phyloP scores from a whole-genome alignment of 1,140 invertebrate species.

The Drosophila suzukii region DNA sequence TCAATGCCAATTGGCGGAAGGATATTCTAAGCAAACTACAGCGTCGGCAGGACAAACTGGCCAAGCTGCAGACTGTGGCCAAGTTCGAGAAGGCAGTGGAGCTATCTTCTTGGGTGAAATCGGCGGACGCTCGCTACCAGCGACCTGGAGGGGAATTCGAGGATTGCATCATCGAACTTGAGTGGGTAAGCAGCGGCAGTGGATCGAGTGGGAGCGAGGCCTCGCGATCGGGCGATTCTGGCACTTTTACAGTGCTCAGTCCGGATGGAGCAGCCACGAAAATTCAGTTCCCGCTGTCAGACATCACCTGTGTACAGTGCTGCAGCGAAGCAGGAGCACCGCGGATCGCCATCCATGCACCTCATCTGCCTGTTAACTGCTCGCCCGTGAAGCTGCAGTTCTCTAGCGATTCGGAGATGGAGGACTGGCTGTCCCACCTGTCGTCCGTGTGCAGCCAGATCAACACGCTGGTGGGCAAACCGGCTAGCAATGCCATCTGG shows the following conservation, averaged over 20 bases:
- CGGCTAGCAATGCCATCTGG: conserved; percentile 91
- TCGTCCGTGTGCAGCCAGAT: conserved; percentile 90
- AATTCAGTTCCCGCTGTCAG: conserved; percentile 86
- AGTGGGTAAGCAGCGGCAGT: conserved; percentile 88
- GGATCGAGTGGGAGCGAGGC: conserved; percentile 84
- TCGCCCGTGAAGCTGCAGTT: conserved; percentile 89
- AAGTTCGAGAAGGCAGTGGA: conserved; percentile 91
- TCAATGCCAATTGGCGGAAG: conserved; percentile 90
- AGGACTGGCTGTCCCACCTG: conserved; percentile 93
- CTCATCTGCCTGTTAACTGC: conserved; percentile 86
- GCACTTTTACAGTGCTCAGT: conserved; percentile 91
- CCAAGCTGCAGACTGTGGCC: conserved; percentile 85
- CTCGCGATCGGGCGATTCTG: conserved; percentile 87
- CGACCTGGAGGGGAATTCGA: conserved; percentile 87
- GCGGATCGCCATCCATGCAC: conserved; percentile 89
- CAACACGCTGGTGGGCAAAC: conserved; percentile 88
- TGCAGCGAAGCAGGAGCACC: conserved; percentile 91
- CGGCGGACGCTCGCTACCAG: conserved; percentile 89
- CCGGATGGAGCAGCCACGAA: conserved; percentile 90
- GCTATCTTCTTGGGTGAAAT: conserved; percentile 93
- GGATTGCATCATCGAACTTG: conserved; percentile 92
- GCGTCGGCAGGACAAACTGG: conserved; percentile 84
- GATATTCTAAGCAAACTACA: conserved; percentile 90
- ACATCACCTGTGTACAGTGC: conserved; percentile 90
- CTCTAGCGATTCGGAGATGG: conserved; percentile 91